A percentile compares a stretch with the other conserved stretches of the same genome.
These are phyloP conservation scores for Megaceryle alcyon DNA, from an alignment of 2,797 vertebrate genomes.

Conservation along the genomic window DNA sequence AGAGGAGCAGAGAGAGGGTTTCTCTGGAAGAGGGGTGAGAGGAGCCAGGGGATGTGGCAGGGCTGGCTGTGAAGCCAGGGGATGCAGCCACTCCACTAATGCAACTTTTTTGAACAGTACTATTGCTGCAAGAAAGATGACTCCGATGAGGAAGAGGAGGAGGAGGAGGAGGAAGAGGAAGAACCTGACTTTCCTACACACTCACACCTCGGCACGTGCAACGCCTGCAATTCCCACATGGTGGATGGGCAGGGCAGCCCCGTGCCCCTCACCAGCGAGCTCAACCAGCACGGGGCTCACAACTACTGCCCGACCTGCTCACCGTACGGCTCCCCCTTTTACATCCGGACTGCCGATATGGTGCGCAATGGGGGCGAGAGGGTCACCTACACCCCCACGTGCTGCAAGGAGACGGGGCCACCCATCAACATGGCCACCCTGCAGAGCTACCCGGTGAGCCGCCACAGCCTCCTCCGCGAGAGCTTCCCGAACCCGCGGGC, in stretches of 20 bases:
- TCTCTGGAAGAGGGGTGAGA: background rate
- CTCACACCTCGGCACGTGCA: constrained; percentile 85
- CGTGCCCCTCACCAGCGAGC: constrained; percentile 71
- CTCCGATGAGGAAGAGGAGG: constrained; percentile 83
- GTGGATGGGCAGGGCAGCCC: constrained; percentile 80
- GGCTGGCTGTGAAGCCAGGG: background rate
- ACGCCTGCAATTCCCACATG: constrained; percentile 86
- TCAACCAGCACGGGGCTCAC: constrained; percentile 70
- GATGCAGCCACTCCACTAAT: fast-evolving
- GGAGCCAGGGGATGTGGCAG: background rate
- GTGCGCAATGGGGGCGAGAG: constrained; percentile 91
- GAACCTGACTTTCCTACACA: constrained; percentile 77
- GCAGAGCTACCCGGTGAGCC: constrained; percentile 86
- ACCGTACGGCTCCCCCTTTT: constrained; percentile 89
- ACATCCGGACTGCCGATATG: constrained; percentile 88
- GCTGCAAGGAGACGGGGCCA: constrained; percentile 88
- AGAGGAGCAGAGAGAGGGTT: background rate
- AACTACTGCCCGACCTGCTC: constrained; percentile 89
- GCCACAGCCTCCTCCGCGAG: constrained; percentile 77
- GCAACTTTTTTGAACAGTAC: constrained; percentile 79
- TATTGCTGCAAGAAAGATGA: constrained; percentile 98
- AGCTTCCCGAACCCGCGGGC: constrained; percentile 88
- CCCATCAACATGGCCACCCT: constrained; percentile 83
- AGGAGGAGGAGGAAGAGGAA: constrained; percentile 83
- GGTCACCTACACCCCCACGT: constrained; percentile 84